Conservation (phyloP, 2,888 invertebrate species). For the Nephrotoma flavescens region DNA sequence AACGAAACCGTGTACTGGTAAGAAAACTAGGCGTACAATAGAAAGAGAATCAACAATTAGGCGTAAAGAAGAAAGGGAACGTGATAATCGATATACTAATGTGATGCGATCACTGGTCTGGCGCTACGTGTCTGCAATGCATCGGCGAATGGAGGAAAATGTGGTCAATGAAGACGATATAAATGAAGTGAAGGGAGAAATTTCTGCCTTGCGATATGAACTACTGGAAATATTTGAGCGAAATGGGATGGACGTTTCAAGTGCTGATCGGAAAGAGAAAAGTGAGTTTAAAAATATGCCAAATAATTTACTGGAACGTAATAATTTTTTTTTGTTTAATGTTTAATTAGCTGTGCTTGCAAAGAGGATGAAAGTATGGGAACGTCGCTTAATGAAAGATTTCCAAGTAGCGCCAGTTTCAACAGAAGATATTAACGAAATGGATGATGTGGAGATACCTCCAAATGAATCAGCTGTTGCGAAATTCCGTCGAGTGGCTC, state of each 20-base stretch:
- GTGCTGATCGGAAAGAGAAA: constrained; percentile 57
- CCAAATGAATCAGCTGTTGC: constrained; percentile 45
- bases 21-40: constrained; percentile 31
- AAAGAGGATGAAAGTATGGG: constrained; percentile 70
- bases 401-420: constrained; percentile 70
- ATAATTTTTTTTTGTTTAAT: constrained; percentile 1
- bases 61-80: constrained; percentile 48
- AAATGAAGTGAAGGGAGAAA: constrained; percentile 87
- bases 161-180: constrained; percentile 87
- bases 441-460: constrained; percentile 26
- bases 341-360: constrained; percentile 46
- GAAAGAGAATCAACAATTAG: constrained; percentile 28
- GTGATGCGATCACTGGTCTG: constrained; percentile 86
- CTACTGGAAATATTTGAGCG: constrained; percentile 74
- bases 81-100: constrained; percentile 54
- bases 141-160: constrained; percentile 67
- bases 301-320: not conserved
- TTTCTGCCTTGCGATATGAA: constrained; percentile 83
- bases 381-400: constrained; percentile 74
- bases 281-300: constrained; percentile 35
- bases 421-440: constrained; percentile 27
- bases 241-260: constrained; percentile 75
- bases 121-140: constrained; percentile 81
- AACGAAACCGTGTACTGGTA: constrained; percentile 44
- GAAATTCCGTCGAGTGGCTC: constrained; percentile 59